phyloP scores from a whole-genome alignment of 2,113 vertebrate species.

The Rhynchopsitta pachyrhyncha region DNA sequence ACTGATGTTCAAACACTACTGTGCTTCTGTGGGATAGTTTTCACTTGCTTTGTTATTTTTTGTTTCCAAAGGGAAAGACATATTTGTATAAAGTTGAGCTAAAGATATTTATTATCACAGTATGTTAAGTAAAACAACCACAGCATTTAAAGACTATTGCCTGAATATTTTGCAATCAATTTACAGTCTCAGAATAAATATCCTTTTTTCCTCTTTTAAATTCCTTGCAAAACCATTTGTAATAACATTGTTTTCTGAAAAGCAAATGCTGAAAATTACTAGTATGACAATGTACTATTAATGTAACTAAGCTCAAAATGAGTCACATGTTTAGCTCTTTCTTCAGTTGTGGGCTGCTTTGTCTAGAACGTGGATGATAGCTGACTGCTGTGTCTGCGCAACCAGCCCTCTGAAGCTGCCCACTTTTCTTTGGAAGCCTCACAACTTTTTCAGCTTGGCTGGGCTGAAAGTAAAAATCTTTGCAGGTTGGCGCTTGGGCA shows the following conservation, averaged over 20 bases:
- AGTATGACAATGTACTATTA: neutral
- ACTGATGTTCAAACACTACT: conserved; percentile 62
- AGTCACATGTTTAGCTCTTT: neutral
- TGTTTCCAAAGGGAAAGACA: conserved; percentile 69
- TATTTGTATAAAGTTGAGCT: conserved; percentile 72
- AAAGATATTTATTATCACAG: conserved; percentile 73
- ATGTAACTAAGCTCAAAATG: neutral
- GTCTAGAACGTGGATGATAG: neutral
- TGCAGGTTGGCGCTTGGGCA: neutral
- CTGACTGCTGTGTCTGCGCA: neutral
- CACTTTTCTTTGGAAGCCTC: neutral
- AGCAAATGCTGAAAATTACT: neutral
- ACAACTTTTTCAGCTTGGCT: neutral
- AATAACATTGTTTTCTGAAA: conserved; percentile 64
- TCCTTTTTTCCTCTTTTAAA: conserved; percentile 57
- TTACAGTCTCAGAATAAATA: conserved; percentile 59
- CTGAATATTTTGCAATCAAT: conserved; percentile 65
- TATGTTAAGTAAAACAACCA: conserved; percentile 32
- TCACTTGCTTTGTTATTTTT: conserved; percentile 65
- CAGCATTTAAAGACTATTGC: conserved; percentile 52
- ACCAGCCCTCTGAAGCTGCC: neutral
- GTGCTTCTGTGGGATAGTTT: conserved; percentile 70
- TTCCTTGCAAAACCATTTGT: conserved; percentile 61
- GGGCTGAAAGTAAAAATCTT: neutral
- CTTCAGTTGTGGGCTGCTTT: neutral